These are phyloP conservation scores for Drosophila gunungcola DNA, from an alignment of 1,140 invertebrate genomes.

Conservation along the genomic window DNA sequence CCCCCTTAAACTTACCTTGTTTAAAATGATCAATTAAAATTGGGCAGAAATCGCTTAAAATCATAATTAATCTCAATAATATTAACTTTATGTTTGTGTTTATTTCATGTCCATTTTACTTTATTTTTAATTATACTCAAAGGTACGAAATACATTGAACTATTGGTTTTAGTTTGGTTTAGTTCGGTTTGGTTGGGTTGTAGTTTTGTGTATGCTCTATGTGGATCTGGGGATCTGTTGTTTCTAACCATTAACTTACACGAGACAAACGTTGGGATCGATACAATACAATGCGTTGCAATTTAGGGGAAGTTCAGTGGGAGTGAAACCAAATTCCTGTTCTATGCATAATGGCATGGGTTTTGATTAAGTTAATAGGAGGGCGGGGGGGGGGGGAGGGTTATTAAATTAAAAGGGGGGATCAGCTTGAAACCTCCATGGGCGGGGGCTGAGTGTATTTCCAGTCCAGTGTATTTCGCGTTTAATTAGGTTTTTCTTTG, in stretches of 20 bases:
- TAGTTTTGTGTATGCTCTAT: slow-evolving; percentile 17
- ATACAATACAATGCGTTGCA: slow-evolving; percentile 42
- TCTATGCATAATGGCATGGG: slow-evolving; percentile 1
- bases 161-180: slow-evolving; percentile 36
- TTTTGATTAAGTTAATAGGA: too few species aligned
- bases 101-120: slow-evolving; percentile 36
- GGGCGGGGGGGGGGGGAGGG: too few species aligned
- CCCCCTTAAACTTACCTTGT: background rate
- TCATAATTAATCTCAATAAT: background rate
- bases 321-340: slow-evolving; percentile 39
- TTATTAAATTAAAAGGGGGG: background rate
- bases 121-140: slow-evolving; percentile 55
- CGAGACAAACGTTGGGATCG: slow-evolving; percentile 57
- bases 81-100: background rate
- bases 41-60: too few species aligned
- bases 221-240: slow-evolving; percentile 9
- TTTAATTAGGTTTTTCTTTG: slow-evolving; percentile 15
- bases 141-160: slow-evolving; percentile 67
- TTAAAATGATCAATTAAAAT: background rate
- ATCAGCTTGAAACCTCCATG: slow-evolving; percentile 12
- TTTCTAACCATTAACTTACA: slow-evolving; percentile 34
- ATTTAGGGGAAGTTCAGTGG: slow-evolving; percentile 1
- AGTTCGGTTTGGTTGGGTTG: slow-evolving; percentile 16
- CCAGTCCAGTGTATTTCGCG: background rate
- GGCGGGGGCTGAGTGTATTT: too few species aligned